Conservation (phyloP, 2,888 invertebrate genomes). For the Torymus texanus region DNA sequence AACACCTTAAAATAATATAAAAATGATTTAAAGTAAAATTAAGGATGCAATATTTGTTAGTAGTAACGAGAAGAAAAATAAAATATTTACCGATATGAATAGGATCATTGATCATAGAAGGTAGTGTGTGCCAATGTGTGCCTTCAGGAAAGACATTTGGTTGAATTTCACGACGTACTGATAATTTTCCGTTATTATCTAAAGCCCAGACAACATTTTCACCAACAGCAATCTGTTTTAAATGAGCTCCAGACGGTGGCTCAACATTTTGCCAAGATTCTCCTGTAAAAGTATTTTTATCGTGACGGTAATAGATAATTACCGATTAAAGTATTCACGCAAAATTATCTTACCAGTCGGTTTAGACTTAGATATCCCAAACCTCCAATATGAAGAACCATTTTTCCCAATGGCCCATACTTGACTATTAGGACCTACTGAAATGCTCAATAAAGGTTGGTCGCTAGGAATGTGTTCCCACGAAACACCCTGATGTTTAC, state of each 20-base stretch:
- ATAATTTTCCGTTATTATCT: slow-evolving; percentile 83
- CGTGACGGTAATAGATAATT: not conserved
- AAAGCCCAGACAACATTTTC: slow-evolving; percentile 87
- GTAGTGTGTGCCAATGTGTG: slow-evolving; percentile 87
- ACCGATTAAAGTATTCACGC: not conserved
- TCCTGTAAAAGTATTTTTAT: slow-evolving; percentile 71
- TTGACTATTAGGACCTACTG: slow-evolving; percentile 81
- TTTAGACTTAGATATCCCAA: slow-evolving; percentile 83
- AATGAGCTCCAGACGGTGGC: slow-evolving; percentile 80
- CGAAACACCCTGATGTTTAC: slow-evolving; percentile 79
- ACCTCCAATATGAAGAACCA: slow-evolving; percentile 89
- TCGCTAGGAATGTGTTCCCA: slow-evolving; percentile 91
- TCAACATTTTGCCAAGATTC: slow-evolving; percentile 89
- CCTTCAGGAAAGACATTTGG: slow-evolving; percentile 85
- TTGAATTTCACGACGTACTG: slow-evolving; percentile 87
- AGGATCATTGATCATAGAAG: slow-evolving; percentile 79
- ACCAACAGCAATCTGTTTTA: slow-evolving; percentile 87
- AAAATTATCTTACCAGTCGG: slow-evolving; percentile 76
- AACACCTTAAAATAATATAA: slow-evolving; percentile 46
- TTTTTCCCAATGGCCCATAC: slow-evolving; percentile 93
- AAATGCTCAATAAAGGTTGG: slow-evolving; percentile 86
- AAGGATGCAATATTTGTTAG: not conserved
- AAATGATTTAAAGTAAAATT: slow-evolving; percentile 37
- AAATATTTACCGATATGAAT: slow-evolving; percentile 76
- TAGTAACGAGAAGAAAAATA: slow-evolving; percentile 19